Conservation (phyloP, 2,888 invertebrate genomes). For the Pterostichus niger region DNA sequence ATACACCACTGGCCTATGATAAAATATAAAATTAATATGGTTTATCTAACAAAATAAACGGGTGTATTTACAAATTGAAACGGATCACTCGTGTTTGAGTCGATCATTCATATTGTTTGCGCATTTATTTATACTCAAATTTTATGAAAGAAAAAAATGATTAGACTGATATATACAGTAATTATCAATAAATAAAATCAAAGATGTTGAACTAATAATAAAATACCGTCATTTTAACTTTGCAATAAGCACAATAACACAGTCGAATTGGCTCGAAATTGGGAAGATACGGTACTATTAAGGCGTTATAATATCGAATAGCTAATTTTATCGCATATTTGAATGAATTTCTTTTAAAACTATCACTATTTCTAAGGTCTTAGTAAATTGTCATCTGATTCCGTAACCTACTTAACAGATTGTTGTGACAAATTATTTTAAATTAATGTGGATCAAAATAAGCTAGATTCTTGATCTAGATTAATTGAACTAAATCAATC, state of each 20-base stretch:
- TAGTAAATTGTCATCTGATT: no score
- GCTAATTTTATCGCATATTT: conserved; percentile 21
- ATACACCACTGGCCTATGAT: conserved; percentile 50
- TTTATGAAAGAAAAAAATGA: conserved; percentile 57
- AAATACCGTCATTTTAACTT: conserved; percentile 37
- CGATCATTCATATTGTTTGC: conserved; percentile 43
- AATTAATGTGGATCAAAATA: no score
- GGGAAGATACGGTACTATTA: background rate
- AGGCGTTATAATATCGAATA: conserved; percentile 11
- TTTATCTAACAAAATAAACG: conserved; percentile 66
- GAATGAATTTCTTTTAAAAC: conserved; percentile 27
- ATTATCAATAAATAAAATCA: conserved; percentile 53
- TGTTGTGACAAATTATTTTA: no score
- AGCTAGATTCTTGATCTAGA: no score
- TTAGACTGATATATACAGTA: conserved; percentile 65
- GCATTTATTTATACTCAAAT: conserved; percentile 66
- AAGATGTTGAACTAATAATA: conserved; percentile 43
- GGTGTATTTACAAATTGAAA: conserved; percentile 58
- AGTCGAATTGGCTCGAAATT: conserved; percentile 35
- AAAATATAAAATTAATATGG: conserved; percentile 49
- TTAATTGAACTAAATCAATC: no score
- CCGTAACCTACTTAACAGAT: no score
- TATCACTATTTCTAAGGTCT: background rate
- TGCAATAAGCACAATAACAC: conserved; percentile 39
- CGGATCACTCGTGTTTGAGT: conserved; percentile 31